A percentile compares a stretch with the other conserved stretches of the same genome.
phyloP scores from a whole-genome alignment of 2,888 invertebrate species.

The Platypus cylindrus region DNA sequence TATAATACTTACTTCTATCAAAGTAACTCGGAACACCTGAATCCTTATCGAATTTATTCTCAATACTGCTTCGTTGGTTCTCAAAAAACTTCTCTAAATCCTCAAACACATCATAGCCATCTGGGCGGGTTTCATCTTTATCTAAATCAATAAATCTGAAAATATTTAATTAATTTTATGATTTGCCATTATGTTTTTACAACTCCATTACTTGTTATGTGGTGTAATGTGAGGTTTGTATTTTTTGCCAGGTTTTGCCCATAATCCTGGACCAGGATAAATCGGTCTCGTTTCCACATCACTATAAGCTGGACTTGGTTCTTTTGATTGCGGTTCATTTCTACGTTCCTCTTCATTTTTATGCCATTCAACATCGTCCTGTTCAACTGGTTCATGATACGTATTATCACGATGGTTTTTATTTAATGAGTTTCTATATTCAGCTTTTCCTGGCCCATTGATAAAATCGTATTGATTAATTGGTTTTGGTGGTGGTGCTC shows the following conservation, averaged over 20 bases:
- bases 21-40: not conserved
- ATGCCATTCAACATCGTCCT: slow-evolving; percentile 14
- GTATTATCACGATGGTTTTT: slow-evolving; percentile 23
- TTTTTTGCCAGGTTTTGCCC: slow-evolving; percentile 29
- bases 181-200: not conserved
- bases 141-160: slow-evolving; percentile 9
- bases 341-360: slow-evolving; percentile 12
- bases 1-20: too few relatives aligned
- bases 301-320: slow-evolving; percentile 3
- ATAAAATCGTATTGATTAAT: not conserved
- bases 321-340: slow-evolving; percentile 4
- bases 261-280: slow-evolving; percentile 32
- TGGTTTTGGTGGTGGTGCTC: too few relatives aligned
- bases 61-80: slow-evolving; percentile 19
- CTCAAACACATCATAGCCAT: slow-evolving; percentile 45
- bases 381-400: slow-evolving; percentile 19
- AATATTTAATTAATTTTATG: not conserved
- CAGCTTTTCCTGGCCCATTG: slow-evolving; percentile 5
- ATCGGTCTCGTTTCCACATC: slow-evolving; percentile 25
- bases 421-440: slow-evolving; percentile 5
- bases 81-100: slow-evolving; percentile 37
- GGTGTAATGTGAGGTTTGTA: slow-evolving; percentile 24
- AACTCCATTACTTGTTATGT: too few relatives aligned
- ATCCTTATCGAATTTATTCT: slow-evolving; percentile 2
- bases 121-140: slow-evolving; percentile 29